Base-by-base conservation (phyloP, 2,113 vertebrate genomes). In the Beaufortia kweichowensis region DNA sequence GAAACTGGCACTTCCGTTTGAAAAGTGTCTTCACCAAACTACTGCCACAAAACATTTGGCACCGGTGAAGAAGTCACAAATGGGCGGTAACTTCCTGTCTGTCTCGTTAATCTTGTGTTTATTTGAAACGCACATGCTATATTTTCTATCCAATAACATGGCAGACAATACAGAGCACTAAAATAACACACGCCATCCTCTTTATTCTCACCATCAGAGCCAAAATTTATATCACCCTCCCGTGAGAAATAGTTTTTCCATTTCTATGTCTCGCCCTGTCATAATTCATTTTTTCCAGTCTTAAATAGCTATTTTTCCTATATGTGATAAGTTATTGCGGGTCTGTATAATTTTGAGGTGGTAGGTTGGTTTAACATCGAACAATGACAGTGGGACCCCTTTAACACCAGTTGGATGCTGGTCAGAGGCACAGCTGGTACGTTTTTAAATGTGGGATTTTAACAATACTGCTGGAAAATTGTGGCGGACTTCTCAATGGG, bases 381-480 rank as follows among this genome's bases (percentile, higher is more conserved):
- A 86, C 85, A 87, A 89, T 85, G 75, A 74, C 84, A 86, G 69
- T 78, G 85, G 50, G 80, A 89, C 85, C 65, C 62, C 84, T 78
- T 76, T 69, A 74, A 81, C 84, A 81, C 62, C 53, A 59, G 28
- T 85, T 87, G 87, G 88, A 85, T 0, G 48, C 33, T 64, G 35
- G 80, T 86, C 81, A 87, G 62, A 50, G 80, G 71, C 86, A 78
- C 86, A 88, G 86, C 84, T 88, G 81, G 84, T 82, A 86, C 79
- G 75, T 84, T 78, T 89, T 89, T 87, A 81, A 83, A 84, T 76
- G 57, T 53, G 74, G 75, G 76, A 74, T 78, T 89, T 87, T 81
- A 85, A 90, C 82, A 87, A 83, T 84, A 85, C 80, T 71, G 82
- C 79, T 88, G 87, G 85, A 88, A 89, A 90, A 87, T 83, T 85